These are phyloP conservation scores for Myxocyprinus asiaticus DNA, from an alignment of 2,113 vertebrate species.

Conservation along the genomic window DNA sequence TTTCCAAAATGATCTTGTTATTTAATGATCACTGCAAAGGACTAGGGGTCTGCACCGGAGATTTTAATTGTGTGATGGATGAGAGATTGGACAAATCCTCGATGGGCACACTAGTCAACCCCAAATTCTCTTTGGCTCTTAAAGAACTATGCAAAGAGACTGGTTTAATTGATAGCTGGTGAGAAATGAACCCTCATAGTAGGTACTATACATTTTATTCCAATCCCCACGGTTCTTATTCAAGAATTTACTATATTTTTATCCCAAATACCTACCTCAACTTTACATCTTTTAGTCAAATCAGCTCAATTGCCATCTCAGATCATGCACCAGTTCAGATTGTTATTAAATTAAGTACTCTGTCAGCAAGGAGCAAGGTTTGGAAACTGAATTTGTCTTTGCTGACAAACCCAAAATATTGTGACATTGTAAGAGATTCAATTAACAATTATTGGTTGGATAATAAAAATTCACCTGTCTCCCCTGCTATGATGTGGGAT, in stretches of 20 bases:
- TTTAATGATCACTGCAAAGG: neutral
- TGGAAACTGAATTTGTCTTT: conserved; percentile 13
- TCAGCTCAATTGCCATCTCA: neutral
- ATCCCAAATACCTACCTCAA: neutral
- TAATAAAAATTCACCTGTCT: neutral
- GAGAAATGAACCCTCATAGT: neutral
- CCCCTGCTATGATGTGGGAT: neutral
- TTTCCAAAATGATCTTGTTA: neutral
- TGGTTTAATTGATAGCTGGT: conserved; percentile 2
- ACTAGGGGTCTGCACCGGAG: neutral
- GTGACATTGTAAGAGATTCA: neutral
- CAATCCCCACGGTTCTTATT: too few species aligned
- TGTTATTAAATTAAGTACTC: too few species aligned
- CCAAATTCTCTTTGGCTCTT: neutral
- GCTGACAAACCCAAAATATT: neutral
- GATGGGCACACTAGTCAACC: neutral
- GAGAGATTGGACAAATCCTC: neutral
- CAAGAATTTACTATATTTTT: too few species aligned
- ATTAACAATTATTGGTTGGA: neutral
- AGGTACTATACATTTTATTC: neutral
- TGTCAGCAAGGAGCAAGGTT: too few species aligned
- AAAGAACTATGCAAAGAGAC: neutral
- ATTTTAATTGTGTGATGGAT: neutral
- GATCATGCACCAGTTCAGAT: neutral
- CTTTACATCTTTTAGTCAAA: neutral